Evolutionary conservation across 2,888 invertebrate genomes (phyloP).

Genomic region (Luperina testacea): DNA sequence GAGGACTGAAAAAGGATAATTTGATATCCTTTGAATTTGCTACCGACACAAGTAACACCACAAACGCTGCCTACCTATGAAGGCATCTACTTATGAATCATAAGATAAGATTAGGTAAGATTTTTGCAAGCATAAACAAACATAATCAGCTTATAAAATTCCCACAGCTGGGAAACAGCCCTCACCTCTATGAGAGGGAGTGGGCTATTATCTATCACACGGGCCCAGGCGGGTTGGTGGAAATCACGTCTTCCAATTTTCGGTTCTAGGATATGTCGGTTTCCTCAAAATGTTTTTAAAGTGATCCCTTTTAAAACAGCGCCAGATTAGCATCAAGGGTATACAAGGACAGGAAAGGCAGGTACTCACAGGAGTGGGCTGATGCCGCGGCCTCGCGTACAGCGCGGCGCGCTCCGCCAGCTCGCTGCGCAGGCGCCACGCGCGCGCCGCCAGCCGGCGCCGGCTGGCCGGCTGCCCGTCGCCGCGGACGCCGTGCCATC

Average conservation of each 20-base stretch:
- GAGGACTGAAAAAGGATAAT: neutral
- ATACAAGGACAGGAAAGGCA: neutral
- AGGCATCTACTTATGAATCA: neutral
- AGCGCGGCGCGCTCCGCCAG: constrained; percentile 83
- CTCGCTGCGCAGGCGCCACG: constrained; percentile 84
- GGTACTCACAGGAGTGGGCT: constrained; percentile 65
- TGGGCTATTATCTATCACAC: neutral
- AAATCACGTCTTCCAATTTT: neutral
- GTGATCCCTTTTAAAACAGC: neutral
- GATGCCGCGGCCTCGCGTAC: constrained; percentile 76
- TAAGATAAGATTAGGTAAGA: neutral
- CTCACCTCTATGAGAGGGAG: neutral
- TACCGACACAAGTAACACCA: neutral
- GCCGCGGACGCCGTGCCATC: constrained; percentile 82
- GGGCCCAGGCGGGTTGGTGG: neutral
- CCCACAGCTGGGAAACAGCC: neutral
- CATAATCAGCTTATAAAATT: neutral
- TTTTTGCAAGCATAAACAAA: neutral
- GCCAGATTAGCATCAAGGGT: neutral
- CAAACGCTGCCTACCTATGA: neutral
- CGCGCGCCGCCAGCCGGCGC: constrained; percentile 79
- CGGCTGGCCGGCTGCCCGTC: constrained; percentile 72
- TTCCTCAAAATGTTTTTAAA: neutral
- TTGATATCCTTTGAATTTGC: neutral
- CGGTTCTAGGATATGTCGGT: neutral